These are phyloP conservation scores for Lacerta bilineata DNA, from an alignment of 2,797 vertebrate species.

Conservation along the genomic window DNA sequence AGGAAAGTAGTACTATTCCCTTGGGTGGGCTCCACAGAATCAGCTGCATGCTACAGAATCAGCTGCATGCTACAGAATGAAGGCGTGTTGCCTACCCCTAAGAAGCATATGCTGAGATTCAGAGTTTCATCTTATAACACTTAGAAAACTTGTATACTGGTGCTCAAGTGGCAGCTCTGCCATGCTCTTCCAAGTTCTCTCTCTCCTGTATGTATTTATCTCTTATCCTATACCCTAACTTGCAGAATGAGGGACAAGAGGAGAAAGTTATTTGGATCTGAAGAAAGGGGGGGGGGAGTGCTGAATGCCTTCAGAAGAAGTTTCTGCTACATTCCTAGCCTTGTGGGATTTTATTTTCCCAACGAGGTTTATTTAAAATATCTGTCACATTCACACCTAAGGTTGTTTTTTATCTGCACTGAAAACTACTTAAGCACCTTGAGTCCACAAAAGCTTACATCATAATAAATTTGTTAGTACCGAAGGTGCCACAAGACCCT, in stretches of 20 bases:
- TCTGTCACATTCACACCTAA: not conserved
- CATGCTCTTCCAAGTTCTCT: not conserved
- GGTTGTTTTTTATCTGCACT: not conserved
- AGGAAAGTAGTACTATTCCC: too few relatives aligned
- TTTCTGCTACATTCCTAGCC: not conserved
- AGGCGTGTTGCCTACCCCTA: too few relatives aligned
- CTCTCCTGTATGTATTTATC: not conserved
- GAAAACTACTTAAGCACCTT: not conserved
- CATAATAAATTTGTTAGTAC: too few relatives aligned
- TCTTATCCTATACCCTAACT: not conserved
- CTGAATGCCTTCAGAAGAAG: not conserved
- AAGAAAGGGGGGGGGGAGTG: not conserved
- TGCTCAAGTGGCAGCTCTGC: not conserved
- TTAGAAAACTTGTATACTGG: not conserved
- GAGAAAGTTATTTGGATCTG: not conserved
- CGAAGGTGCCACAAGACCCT: too few relatives aligned
- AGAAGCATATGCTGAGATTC: too few relatives aligned
- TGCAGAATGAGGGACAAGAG: not conserved
- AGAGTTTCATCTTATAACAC: too few relatives aligned
- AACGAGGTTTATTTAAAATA: not conserved
- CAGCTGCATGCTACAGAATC: too few relatives aligned
- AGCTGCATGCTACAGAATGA: too few relatives aligned
- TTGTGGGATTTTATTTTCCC: slow-evolving; percentile 4
- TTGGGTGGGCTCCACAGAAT: too few relatives aligned
- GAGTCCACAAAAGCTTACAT: too few relatives aligned